phyloP scores from a whole-genome alignment of 2,797 vertebrate species.

The Epinephelus awoara region DNA sequence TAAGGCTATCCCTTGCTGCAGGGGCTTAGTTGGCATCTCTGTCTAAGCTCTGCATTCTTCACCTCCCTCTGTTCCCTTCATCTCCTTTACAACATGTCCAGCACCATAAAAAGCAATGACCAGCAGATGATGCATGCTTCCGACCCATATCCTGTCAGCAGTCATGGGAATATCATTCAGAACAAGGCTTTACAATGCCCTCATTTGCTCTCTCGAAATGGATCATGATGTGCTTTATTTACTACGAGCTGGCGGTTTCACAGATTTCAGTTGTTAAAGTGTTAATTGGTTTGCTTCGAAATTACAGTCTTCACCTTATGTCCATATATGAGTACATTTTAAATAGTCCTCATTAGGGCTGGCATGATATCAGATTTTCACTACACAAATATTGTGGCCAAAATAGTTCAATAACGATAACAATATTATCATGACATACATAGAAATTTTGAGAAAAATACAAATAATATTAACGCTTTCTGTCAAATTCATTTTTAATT shows the following conservation, averaged over 20 bases:
- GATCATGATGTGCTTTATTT: not conserved
- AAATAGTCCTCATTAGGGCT: not conserved
- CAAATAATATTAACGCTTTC: no score
- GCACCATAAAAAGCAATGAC: slow-evolving; percentile 78
- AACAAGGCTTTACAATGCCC: not conserved
- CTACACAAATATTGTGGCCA: no score
- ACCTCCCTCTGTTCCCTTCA: slow-evolving; percentile 57
- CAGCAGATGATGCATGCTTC: slow-evolving; percentile 27
- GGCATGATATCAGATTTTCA: no score
- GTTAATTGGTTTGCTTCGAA: not conserved
- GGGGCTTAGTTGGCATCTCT: slow-evolving; percentile 74
- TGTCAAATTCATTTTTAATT: no score
- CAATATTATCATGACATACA: no score
- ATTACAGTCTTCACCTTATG: no score
- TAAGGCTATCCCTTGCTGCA: slow-evolving; percentile 67
- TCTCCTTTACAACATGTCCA: slow-evolving; percentile 56
- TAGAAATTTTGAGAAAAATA: no score
- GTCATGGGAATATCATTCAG: slow-evolving; percentile 25
- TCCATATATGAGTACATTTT: not conserved
- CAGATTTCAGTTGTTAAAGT: not conserved
- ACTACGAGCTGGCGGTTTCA: not conserved
- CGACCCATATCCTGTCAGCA: slow-evolving; percentile 26
- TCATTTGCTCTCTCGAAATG: not conserved
- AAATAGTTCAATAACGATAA: no score
- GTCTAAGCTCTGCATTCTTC: slow-evolving; percentile 74